Percentiles rank a stretch among this genome's conserved stretches.
Conservation (phyloP, 1,140 invertebrate genomes). For the Megalopta genalis region DNA sequence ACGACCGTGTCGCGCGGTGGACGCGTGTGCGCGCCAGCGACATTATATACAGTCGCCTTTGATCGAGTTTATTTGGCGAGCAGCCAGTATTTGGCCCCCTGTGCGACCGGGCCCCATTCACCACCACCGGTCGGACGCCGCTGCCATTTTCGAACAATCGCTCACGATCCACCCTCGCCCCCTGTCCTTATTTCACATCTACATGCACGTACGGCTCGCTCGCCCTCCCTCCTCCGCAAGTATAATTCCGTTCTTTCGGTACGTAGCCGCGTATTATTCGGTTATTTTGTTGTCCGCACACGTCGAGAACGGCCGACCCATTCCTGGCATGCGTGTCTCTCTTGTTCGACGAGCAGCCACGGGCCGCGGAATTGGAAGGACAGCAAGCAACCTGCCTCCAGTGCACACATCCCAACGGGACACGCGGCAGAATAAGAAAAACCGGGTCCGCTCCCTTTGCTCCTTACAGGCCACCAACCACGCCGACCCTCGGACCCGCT, state of each 20-base stretch:
- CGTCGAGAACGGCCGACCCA: conserved; percentile 55
- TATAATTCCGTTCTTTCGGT: conserved; percentile 35
- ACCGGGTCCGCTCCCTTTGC: conserved; percentile 38
- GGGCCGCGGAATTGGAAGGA: conserved; percentile 17
- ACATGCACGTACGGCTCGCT: not conserved
- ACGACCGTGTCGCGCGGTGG: conserved; percentile 34
- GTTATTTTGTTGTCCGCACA: conserved; percentile 67
- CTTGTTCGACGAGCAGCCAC: conserved; percentile 3
- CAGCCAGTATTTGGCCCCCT: conserved; percentile 44
- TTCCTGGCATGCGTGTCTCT: conserved; percentile 51
- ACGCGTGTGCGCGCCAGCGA: not conserved
- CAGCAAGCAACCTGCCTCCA: conserved; percentile 9
- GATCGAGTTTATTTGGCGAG: conserved; percentile 62
- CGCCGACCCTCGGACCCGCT: no score
- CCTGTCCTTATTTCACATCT: conserved; percentile 32
- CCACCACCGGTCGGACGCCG: conserved; percentile 21
- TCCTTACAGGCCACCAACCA: not conserved
- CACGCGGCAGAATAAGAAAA: conserved; percentile 22
- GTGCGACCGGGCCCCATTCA: conserved; percentile 40
- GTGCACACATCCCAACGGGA: conserved; percentile 24
- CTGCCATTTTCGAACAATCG: conserved; percentile 66
- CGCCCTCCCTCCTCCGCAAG: not conserved
- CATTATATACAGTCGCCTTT: conserved; percentile 33
- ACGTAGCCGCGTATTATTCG: conserved; percentile 52
- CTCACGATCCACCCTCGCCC: conserved; percentile 37